A percentile compares a stretch with the other conserved stretches of the same genome.
These are phyloP conservation scores for Calyptomena viridis DNA, from an alignment of 2,113 vertebrate species.

Conservation along the genomic window DNA sequence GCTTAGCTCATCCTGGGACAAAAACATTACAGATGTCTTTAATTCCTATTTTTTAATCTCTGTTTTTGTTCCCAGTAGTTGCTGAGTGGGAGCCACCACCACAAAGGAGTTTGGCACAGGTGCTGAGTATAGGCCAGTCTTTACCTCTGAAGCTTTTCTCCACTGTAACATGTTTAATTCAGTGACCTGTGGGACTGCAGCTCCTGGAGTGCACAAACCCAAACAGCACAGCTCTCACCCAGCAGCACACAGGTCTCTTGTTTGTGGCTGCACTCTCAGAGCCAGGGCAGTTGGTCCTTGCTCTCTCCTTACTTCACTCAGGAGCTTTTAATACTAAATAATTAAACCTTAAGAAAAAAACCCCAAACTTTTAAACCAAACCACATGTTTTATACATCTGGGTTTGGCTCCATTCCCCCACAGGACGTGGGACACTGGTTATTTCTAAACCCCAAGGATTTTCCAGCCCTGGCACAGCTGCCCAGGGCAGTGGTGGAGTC, in stretches of 20 bases:
- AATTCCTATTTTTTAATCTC: not conserved
- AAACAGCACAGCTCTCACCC: fast-evolving
- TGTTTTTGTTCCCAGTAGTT: not conserved
- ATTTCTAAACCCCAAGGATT: not conserved
- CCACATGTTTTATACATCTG: not conserved
- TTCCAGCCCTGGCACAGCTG: not conserved
- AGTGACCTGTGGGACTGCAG: not conserved
- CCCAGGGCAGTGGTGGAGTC: not conserved
- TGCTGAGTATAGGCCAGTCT: not conserved
- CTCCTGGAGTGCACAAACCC: not conserved
- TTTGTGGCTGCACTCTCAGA: not conserved
- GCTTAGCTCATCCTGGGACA: not conserved
- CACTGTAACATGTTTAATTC: not conserved
- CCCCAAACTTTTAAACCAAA: not conserved
- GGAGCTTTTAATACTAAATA: not conserved
- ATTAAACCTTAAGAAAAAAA: not conserved
- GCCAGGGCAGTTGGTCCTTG: not conserved
- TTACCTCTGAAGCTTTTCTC: not conserved
- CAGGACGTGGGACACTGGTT: not conserved
- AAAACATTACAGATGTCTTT: not conserved
- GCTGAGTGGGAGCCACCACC: not conserved
- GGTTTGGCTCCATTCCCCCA: not conserved
- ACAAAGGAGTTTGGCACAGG: not conserved
- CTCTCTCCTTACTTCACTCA: not conserved
- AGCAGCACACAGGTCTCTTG: not conserved